phyloP scores from a whole-genome alignment of 1,140 invertebrate genomes.

The Cydia strobilella region DNA sequence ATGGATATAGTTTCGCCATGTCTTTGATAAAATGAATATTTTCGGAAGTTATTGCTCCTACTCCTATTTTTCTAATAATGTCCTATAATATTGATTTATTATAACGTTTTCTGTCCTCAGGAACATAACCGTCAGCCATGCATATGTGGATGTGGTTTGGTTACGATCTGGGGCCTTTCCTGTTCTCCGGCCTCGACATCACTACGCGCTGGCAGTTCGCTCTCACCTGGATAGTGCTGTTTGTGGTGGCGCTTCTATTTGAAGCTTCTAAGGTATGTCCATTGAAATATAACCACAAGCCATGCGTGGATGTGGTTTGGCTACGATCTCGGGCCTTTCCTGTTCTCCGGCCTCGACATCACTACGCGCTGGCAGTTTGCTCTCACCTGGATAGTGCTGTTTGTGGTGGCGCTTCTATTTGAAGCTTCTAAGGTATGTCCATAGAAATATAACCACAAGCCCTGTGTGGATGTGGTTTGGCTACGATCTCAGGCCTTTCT shows the following conservation, averaged over 20 bases:
- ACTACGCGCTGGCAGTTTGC: constrained; percentile 73
- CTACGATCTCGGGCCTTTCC: constrained; percentile 78
- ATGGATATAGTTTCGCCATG: too few relatives aligned
- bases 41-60: too few relatives aligned
- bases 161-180: constrained; percentile 78
- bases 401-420: constrained; percentile 79
- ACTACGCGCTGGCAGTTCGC: constrained; percentile 73
- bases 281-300: background rate
- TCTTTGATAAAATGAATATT: too few relatives aligned
- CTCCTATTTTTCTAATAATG: too few relatives aligned
- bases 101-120: constrained; percentile 14
- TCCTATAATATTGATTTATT: too few relatives aligned
- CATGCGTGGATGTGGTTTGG: constrained; percentile 83
- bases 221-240: constrained; percentile 79
- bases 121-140: constrained; percentile 51
- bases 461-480: constrained; percentile 83
- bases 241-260: constrained; percentile 79
- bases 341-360: constrained; percentile 80
- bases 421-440: constrained; percentile 83
- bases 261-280: constrained; percentile 83
- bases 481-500: constrained; percentile 78
- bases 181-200: constrained; percentile 80
- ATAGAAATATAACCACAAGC: background rate
- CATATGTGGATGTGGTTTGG: constrained; percentile 83
- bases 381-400: constrained; percentile 79